Conservation (phyloP, 2,888 invertebrate species). For the Andrena praecox region DNA sequence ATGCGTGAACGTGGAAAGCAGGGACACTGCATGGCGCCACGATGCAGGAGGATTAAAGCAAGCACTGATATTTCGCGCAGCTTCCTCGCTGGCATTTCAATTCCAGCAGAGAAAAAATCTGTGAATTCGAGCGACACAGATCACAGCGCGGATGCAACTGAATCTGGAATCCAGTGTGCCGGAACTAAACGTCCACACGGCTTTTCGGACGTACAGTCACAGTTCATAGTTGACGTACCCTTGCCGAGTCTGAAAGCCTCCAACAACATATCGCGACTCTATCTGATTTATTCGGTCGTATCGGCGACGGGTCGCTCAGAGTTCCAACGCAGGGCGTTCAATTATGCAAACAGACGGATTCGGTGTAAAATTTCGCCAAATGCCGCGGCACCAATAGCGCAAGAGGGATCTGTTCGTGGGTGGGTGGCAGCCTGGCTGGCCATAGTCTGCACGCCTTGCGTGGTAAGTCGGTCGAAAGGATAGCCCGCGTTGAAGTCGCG, state of each 20-base stretch:
- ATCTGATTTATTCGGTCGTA: conserved; percentile 18
- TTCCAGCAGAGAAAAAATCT: background rate
- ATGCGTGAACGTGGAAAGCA: conserved; percentile 27
- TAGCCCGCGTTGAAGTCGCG: conserved; percentile 65
- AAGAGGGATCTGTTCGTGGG: conserved; percentile 6
- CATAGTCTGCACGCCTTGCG: conserved; percentile 11
- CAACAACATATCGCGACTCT: background rate
- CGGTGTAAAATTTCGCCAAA: conserved; percentile 30
- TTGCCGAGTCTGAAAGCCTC: no score
- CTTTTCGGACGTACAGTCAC: no score
- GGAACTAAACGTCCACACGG: background rate
- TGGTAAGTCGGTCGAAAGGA: conserved; percentile 44
- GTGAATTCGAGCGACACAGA: background rate
- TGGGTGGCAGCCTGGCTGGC: background rate
- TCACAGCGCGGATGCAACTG: background rate
- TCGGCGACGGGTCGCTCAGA: conserved; percentile 13
- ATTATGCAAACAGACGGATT: conserved; percentile 49
- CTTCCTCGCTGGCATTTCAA: background rate
- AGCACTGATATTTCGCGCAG: conserved; percentile 1
- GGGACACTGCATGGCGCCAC: background rate
- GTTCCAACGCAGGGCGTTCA: conserved; percentile 22
- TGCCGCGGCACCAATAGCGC: conserved; percentile 27
- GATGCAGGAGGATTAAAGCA: background rate
- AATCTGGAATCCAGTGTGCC: background rate
- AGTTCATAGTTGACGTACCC: no score